Percentiles rank a stretch among this genome's conserved stretches.
Evolutionary conservation across 2,888 invertebrate genomes (phyloP).

Genomic region (Agriotes lineatus): DNA sequence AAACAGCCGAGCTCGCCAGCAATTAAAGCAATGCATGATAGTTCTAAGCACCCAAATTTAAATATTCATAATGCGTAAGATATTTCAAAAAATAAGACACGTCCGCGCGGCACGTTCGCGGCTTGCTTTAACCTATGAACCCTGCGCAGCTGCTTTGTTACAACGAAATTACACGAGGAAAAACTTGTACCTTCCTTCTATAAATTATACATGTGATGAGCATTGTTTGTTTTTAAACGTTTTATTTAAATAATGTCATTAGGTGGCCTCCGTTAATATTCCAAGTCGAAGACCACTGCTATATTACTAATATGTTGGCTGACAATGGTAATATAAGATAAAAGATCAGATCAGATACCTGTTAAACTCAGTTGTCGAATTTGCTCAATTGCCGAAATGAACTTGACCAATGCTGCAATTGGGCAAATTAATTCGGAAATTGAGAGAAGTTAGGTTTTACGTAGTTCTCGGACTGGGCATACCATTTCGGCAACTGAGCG

Average conservation of each 20-base stretch:
- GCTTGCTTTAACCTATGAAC: constrained; percentile 37
- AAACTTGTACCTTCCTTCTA: constrained; percentile 5
- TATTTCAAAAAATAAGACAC: constrained; percentile 20
- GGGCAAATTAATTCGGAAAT: no score
- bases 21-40: constrained; percentile 24
- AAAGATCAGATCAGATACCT: no score
- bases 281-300: background rate
- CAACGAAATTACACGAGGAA: constrained; percentile 31
- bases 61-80: constrained; percentile 17
- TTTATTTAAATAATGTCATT: constrained; percentile 15
- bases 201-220: constrained; percentile 19
- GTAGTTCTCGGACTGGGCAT: no score
- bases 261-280: no score
- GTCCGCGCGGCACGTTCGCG: constrained; percentile 26
- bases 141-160: constrained; percentile 30
- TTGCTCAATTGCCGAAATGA: no score
- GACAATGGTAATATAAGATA: no score
- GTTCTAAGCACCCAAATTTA: constrained; percentile 5
- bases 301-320: no score
- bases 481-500: no score
- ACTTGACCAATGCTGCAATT: no score
- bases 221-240: no score
- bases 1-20: background rate
- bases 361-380: no score
- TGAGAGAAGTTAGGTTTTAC: no score